Percentiles rank a stretch among this genome's conserved stretches.
These are phyloP conservation scores for Dipodomys ordii DNA, from an alignment of 2,113 vertebrate genomes.

Conservation along the genomic window DNA sequence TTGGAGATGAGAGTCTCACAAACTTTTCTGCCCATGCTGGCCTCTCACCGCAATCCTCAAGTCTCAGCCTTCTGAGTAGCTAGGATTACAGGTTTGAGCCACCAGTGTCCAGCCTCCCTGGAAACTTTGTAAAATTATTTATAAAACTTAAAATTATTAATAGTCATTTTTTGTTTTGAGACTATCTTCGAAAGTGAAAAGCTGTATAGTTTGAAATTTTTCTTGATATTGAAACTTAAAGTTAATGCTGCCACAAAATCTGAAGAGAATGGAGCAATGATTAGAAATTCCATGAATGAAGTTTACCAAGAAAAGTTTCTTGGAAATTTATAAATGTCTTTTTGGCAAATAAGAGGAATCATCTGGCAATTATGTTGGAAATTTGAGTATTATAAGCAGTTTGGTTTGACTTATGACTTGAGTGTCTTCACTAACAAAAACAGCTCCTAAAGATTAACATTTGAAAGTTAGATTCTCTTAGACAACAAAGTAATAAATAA, in stretches of 20 bases:
- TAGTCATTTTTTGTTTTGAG: not conserved
- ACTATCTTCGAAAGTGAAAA: constrained; percentile 24
- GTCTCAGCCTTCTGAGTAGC: no score
- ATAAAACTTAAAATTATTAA: constrained; percentile 21
- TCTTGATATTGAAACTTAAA: constrained; percentile 25
- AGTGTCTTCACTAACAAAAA: not conserved
- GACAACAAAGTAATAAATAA: not conserved
- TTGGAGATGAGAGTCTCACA: no score
- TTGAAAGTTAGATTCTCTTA: not conserved
- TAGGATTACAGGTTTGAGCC: no score
- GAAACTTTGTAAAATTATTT: constrained; percentile 34
- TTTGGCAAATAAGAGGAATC: constrained; percentile 18
- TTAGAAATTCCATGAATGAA: not conserved
- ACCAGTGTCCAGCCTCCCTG: not conserved
- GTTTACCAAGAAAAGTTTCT: constrained; percentile 39
- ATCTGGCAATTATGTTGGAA: constrained; percentile 27
- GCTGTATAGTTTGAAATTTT: constrained; percentile 5
- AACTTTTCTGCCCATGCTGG: no score
- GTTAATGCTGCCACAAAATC: not conserved
- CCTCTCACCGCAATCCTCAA: no score
- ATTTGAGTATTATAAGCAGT: not conserved
- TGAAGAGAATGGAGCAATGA: not conserved
- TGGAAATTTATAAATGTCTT: constrained; percentile 24
- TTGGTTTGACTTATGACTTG: constrained; percentile 7
- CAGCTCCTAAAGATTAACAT: not conserved